Conservation (phyloP, 2,797 vertebrate genomes). For the Paguma larvata region DNA sequence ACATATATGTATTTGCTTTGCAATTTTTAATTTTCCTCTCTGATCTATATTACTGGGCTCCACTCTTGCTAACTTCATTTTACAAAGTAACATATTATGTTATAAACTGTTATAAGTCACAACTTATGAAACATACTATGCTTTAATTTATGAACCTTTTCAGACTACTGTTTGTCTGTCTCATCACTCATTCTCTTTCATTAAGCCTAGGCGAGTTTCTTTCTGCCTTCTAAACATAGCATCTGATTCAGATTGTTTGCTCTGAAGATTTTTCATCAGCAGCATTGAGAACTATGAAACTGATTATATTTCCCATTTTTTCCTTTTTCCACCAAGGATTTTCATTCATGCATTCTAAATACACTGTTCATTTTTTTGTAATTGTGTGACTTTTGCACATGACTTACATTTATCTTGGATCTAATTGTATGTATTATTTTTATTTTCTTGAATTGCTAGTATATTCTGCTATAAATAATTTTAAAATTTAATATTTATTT, state of each 20-base stretch:
- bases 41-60: neutral
- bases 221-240: neutral
- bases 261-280: neutral
- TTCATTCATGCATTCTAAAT: neutral
- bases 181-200: neutral
- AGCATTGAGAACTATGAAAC: neutral
- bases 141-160: neutral
- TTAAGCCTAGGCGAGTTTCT: neutral
- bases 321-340: neutral
- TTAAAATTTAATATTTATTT: neutral
- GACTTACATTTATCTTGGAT: neutral
- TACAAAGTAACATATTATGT: neutral
- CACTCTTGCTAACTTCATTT: neutral
- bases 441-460: neutral
- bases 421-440: neutral
- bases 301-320: neutral
- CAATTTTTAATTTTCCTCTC: neutral
- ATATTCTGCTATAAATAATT: neutral
- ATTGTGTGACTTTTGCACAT: neutral
- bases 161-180: neutral
- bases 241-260: neutral
- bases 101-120: neutral
- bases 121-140: neutral
- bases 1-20: neutral
- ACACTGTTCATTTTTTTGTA: neutral